Evolutionary conservation across 1,140 invertebrate species (phyloP).

Genomic region (Brachionus koreanus): DNA sequence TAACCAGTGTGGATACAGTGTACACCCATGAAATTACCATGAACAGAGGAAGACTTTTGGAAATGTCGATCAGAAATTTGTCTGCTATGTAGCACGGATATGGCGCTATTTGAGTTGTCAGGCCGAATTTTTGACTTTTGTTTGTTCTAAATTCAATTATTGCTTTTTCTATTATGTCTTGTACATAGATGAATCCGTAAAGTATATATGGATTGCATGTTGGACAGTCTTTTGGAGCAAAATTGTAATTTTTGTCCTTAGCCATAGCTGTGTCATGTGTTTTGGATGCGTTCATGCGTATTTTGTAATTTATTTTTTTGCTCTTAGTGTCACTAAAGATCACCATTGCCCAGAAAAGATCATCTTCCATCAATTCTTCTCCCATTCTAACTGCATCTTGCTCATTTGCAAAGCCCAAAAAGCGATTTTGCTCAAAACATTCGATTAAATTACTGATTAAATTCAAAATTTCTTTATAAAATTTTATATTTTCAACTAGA

Average conservation of each 20-base stretch:
- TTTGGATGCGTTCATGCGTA: conserved; percentile 23
- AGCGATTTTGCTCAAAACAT: conserved; percentile 17
- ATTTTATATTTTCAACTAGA: not conserved
- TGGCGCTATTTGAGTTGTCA: not conserved
- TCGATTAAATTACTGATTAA: not conserved
- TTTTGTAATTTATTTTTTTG: conserved; percentile 13
- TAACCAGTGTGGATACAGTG: conserved; percentile 73
- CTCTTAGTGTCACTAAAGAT: not conserved
- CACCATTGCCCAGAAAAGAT: conserved; percentile 12
- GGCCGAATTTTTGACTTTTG: conserved; percentile 8
- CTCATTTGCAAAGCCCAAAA: not conserved
- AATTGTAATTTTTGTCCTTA: conserved; percentile 23
- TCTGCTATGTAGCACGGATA: conserved; percentile 44
- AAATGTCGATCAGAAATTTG: conserved; percentile 65
- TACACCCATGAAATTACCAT: conserved; percentile 67
- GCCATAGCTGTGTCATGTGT: not conserved
- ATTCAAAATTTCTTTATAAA: conserved; percentile 5
- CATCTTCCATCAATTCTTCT: not conserved
- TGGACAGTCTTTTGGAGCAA: conserved; percentile 1
- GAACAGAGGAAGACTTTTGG: conserved; percentile 68
- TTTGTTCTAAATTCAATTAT: conserved; percentile 60
- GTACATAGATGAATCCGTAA: conserved; percentile 65
- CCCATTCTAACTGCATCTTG: not conserved
- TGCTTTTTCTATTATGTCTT: conserved; percentile 68
- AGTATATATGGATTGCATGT: conserved; percentile 49